Base-by-base conservation (phyloP, 2,113 vertebrate species). In the Grammomys dolichurus region DNA sequence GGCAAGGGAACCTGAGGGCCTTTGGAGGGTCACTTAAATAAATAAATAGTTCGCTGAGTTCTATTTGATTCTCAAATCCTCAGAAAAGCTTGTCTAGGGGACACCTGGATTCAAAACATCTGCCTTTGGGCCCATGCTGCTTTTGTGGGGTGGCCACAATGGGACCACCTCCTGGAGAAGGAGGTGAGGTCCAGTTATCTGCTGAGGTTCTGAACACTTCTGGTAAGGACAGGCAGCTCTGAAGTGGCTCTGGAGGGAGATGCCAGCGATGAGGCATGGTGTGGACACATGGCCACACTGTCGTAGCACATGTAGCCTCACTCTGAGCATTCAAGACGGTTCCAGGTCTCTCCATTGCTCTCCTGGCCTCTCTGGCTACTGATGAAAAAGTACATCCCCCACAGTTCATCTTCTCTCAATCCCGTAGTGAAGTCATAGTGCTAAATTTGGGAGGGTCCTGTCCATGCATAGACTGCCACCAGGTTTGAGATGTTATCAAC, bases 311-410 rank as follows among this genome's bases (percentile, higher is more conserved):
- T 84, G 56, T 26, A 95, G 97, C 92, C 96, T 93, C 0, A 2
- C 94, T 95, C 43, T 94, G 90, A 82, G 96, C 4, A 7, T 97
- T 94, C 90, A 87, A 56, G 90, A 93, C 0, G 51, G 75, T 95
- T 92, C 84, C 86, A 82, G 93, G 93, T 87, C 63, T 97, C 63
- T 95, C 93, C 95, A 92, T 93, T 89, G 97, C 86, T 97, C 94
- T 97, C 97, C 97, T 26, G 82, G 96, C 87, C 97, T 96, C 97
- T 97, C 89, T 96, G 96, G 95, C 97, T 97, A 97, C 88, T 85
- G 97, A 96, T 87, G 97, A 94, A 93, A 96, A 91, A 93, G 90
- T 40, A 40, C 40, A 40, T 92, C 75, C 93, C 97, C 90, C 89
- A 90, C 54, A 94, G 78, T 95, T 95, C 93, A 40, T 96, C 96